Evolutionary conservation across 2,797 vertebrate species (phyloP).

Genomic region (Acanthis flammea): DNA sequence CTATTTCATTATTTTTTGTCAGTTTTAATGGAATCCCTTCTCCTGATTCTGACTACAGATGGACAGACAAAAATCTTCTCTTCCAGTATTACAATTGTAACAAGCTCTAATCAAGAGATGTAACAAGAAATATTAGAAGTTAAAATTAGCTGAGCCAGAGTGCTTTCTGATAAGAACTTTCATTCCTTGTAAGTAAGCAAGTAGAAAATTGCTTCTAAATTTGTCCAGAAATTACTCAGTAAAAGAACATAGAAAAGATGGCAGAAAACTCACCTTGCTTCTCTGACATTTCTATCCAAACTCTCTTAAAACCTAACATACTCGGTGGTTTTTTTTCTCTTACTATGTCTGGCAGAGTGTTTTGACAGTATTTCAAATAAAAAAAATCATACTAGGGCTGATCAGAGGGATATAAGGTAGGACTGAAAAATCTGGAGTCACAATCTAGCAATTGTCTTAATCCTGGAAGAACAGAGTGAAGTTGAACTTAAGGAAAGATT

Average conservation of each 20-base stretch:
- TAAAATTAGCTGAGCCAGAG: neutral
- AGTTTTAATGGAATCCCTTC: neutral
- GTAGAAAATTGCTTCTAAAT: neutral
- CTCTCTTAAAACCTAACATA: neutral
- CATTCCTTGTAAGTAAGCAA: neutral
- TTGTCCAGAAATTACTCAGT: neutral
- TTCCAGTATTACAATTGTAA: neutral
- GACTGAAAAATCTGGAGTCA: neutral
- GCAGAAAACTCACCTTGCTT: neutral
- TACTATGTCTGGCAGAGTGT: neutral
- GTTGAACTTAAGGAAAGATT: neutral
- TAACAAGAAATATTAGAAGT: neutral
- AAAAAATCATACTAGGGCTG: neutral
- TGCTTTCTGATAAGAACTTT: neutral
- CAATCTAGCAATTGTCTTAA: neutral
- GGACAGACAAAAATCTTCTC: neutral
- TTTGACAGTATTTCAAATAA: neutral
- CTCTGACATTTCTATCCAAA: neutral
- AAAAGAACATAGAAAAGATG: neutral
- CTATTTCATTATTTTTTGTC: neutral
- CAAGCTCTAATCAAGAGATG: neutral
- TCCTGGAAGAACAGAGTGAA: neutral
- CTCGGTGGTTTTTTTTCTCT: neutral
- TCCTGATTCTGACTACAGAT: neutral
- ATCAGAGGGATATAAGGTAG: neutral